phyloP scores from a whole-genome alignment of 1,140 invertebrate species.

The Daktulosphaira vitifoliae region DNA sequence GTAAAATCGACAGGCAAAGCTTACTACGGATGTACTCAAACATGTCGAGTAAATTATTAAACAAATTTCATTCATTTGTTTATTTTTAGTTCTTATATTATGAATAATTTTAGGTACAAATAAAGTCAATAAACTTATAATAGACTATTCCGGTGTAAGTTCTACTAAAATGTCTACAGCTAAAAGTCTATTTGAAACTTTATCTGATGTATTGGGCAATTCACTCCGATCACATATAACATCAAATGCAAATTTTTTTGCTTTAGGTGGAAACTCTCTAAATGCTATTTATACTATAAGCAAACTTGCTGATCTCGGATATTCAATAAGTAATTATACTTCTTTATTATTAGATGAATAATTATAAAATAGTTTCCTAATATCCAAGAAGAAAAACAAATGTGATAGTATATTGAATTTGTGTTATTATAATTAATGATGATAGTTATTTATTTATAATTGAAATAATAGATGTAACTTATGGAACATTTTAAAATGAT shows the following conservation, averaged over 20 bases:
- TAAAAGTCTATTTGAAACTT: constrained; percentile 58
- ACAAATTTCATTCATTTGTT: no score
- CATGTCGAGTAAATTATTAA: background rate
- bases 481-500: no score
- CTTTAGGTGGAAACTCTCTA: constrained; percentile 75
- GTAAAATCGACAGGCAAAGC: constrained; percentile 71
- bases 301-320: constrained; percentile 64
- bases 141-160: constrained; percentile 55
- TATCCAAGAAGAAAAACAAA: no score
- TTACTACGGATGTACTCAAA: constrained; percentile 58
- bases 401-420: no score
- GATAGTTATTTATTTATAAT: no score
- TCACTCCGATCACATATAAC: constrained; percentile 51
- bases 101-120: no score
- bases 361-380: no score
- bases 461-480: no score
- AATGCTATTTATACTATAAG: constrained; percentile 76
- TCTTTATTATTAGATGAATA: no score
- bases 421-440: no score
- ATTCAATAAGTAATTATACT: constrained; percentile 54
- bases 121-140: constrained; percentile 40
- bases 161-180: constrained; percentile 53
- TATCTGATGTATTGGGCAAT: constrained; percentile 58
- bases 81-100: no score
- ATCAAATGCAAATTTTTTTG: constrained; percentile 62